Base-by-base conservation (phyloP, 2,888 invertebrate genomes). In the Plutella xylostella region DNA sequence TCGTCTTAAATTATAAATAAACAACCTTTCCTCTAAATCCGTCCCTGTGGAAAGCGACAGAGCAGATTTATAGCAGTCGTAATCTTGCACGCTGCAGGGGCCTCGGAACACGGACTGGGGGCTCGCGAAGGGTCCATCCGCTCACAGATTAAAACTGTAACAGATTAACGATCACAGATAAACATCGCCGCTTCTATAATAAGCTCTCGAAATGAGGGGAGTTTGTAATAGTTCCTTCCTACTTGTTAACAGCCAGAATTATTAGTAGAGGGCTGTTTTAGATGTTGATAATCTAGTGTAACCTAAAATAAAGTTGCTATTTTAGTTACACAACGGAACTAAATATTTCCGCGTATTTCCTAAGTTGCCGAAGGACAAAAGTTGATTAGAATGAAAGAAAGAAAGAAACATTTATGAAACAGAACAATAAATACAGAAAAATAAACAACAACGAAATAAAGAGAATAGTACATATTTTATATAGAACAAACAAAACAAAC, bases 31-130 rank as follows among this genome's bases (percentile, higher is more conserved):
- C 14, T 11, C 45, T n/a, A 18, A 55, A 37, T 56, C 46, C 56
- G 45, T 2, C 50, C 54, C 57, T 48, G 54, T n/a, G 4, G 22
- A 22, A 53, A 51, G 57, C 52, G 57, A 57, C 58, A 56, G 48
- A 43, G n/a, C n/a, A 56, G 50, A 58, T 58, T 57, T 57, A 57
- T 56, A 56, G 53, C 53, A 52, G 55, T 54, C 43, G 54, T 52
- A 49, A 43, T 46, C 46, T 46, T 39, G 39, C 25, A 30, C 21
- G 14, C n/a, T 20, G 12, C 22, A 25, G n/a, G 25, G 5, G 20
- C 39, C 5, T 31, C 35, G 43, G 25, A 22, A 18, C 18, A 18
- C 12, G 4, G 33, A 22, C 19, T 22, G 38, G 30, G 28, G 38
- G 28, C 38, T 44, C 4, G 11, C 30, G 21, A 12, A 18, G 38